Evolutionary conservation across 2,888 invertebrate species (phyloP).

Genomic region (Rugalucina vietnamica): DNA sequence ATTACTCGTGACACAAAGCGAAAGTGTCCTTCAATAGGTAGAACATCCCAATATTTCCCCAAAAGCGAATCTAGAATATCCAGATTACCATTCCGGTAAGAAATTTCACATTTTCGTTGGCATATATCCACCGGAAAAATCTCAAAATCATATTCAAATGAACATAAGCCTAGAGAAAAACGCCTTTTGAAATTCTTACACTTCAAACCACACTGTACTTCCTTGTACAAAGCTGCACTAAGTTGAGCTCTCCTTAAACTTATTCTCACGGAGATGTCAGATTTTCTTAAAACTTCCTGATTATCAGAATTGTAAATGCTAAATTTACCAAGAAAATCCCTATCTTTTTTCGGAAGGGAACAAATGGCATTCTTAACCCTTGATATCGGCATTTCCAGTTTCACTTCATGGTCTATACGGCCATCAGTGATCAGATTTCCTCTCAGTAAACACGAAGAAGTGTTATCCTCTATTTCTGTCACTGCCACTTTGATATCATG

Average conservation of each 20-base stretch:
- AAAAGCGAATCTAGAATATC: background rate
- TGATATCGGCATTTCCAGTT: background rate
- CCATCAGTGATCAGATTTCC: background rate
- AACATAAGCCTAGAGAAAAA: background rate
- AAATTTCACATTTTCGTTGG: background rate
- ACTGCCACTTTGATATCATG: background rate
- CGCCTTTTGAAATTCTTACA: background rate
- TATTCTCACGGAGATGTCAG: background rate
- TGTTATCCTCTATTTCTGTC: background rate
- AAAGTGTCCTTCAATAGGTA: background rate
- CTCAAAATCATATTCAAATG: background rate
- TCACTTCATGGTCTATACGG: background rate
- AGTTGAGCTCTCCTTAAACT: background rate
- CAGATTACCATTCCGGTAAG: background rate
- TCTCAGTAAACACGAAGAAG: background rate
- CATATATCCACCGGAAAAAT: background rate
- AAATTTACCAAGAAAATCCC: background rate
- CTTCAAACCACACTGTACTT: background rate
- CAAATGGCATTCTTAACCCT: background rate
- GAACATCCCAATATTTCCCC: background rate
- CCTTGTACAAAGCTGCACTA: background rate
- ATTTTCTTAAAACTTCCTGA: background rate
- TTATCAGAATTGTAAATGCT: background rate
- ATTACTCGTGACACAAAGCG: background rate
- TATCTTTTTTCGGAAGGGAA: background rate